Conservation (phyloP, 2,113 vertebrate species). For the Hippocampus guttulatus region DNA sequence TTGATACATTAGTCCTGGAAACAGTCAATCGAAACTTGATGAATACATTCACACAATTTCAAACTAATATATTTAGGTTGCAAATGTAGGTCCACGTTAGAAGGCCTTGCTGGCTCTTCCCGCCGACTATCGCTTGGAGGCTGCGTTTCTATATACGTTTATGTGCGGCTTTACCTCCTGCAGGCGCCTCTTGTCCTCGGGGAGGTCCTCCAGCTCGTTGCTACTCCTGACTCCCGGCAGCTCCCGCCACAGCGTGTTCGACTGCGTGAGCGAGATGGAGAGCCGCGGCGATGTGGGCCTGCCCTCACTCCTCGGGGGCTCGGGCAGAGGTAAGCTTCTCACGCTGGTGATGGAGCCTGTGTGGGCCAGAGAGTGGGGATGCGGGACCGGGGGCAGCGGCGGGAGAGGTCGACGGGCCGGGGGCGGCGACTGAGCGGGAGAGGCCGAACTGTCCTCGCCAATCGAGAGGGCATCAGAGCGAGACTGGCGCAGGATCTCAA, state of each 20-base stretch:
- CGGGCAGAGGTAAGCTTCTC: constrained; percentile 66
- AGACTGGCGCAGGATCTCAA: constrained; percentile 88
- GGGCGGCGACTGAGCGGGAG: constrained; percentile 64
- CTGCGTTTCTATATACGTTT: too few species aligned
- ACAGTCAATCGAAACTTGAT: too few species aligned
- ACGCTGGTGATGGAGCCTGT: constrained; percentile 64
- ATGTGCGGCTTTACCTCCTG: constrained; percentile 80
- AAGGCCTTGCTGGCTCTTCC: too few species aligned
- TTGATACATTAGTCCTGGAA: too few species aligned
- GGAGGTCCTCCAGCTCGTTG: constrained; percentile 74
- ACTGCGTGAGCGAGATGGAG: constrained; percentile 76
- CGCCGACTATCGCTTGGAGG: too few species aligned
- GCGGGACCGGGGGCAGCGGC: constrained; percentile 44
- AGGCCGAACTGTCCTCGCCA: constrained; percentile 21
- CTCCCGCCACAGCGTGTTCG: constrained; percentile 85
- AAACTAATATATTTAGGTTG: too few species aligned
- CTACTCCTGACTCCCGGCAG: constrained; percentile 82
- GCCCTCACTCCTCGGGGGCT: constrained; percentile 53
- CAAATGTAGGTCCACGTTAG: too few species aligned
- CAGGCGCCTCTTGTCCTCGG: constrained; percentile 81
- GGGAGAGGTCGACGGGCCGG: constrained; percentile 79
- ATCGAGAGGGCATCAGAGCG: constrained; percentile 69
- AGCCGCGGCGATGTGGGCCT: constrained; percentile 71
- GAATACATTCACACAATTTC: too few species aligned
- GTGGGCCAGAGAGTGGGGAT: constrained; percentile 58